Evolutionary conservation across 2,113 vertebrate species (phyloP), one percentile per base, ranked within the genome.

Genomic region (Ascaphus truei): DNA sequence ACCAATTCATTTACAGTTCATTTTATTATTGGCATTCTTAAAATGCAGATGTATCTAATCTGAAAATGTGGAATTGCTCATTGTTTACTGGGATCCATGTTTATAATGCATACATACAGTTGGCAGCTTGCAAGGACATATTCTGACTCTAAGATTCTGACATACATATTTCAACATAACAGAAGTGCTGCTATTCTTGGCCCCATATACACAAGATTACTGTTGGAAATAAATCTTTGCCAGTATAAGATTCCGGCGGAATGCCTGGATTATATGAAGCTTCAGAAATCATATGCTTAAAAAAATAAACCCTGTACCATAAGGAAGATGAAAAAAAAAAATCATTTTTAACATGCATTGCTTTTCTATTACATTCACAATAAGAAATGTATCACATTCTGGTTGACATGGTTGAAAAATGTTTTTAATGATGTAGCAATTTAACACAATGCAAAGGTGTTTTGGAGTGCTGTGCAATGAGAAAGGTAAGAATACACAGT

Each of bases 221-320:
- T 68, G 65, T 68, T 58, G 59, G 41, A 45, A 31, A 11, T 45
- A 59, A 25, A 59, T n/a, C 26, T 58, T 48, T 68, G 65, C 55
- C 55, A 68, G 45, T 22, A 48, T 29, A 68, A 68, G 30, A 22
- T 68, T 53, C 27, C 41, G 39, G 26, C 34, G 65, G 55, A 68
- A 68, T 68, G 55, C 59, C 55, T 59, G 65, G 53, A 59, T 50
- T 68, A 68, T 59, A 22, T 58, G 59, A 68, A 65, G 51, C 39
- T 65, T 65, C 31, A 41, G 62, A 65, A 65, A 59, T 68, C 41
- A 48, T 59, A 45, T 13, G 23, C 36, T 66, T 12, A 66, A 66
- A 65, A n/a, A 65, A 39, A 56, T 66, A 56, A 66, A 66, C 63
- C 51, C 10, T 50, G 43, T n/a, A 6, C 50, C 43, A 26, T 27